Conservation (phyloP, 2,113 vertebrate genomes). For the Sinosuthora webbiana region DNA sequence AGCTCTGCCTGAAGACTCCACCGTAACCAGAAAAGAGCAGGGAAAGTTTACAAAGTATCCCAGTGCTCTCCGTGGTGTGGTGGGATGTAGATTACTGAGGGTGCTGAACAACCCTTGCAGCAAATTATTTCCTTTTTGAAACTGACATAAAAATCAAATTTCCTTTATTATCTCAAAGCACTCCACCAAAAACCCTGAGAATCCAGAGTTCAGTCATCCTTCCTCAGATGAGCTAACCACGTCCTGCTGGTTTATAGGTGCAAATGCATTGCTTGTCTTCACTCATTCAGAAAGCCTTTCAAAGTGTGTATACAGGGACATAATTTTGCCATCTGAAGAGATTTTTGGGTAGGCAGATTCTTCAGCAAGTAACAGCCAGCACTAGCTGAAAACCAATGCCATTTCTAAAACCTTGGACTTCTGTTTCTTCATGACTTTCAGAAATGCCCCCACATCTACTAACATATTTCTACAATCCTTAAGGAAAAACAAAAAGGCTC, state of each 20-base stretch:
- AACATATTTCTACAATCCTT: neutral
- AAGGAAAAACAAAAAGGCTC: neutral
- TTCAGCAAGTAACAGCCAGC: neutral
- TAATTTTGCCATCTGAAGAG: neutral
- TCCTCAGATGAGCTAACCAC: neutral
- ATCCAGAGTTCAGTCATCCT: neutral
- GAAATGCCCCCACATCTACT: neutral
- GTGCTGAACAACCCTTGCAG: neutral
- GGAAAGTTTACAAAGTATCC: neutral
- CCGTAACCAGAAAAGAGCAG: neutral
- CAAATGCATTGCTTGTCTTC: neutral
- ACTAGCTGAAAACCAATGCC: neutral
- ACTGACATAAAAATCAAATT: neutral
- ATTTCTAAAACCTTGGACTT: neutral
- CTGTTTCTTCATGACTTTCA: neutral
- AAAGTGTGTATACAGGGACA: neutral
- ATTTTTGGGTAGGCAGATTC: neutral
- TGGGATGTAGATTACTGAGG: neutral
- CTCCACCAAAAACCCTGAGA: neutral
- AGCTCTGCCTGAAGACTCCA: neutral
- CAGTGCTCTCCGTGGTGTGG: fast-evolving
- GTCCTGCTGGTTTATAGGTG: neutral
- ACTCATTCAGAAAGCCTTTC: neutral
- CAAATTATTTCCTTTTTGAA: neutral
- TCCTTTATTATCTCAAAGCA: neutral